A percentile compares a stretch with the other conserved stretches of the same genome.
Conservation (phyloP, 2,113 vertebrate species). For the Haemorhous mexicanus region DNA sequence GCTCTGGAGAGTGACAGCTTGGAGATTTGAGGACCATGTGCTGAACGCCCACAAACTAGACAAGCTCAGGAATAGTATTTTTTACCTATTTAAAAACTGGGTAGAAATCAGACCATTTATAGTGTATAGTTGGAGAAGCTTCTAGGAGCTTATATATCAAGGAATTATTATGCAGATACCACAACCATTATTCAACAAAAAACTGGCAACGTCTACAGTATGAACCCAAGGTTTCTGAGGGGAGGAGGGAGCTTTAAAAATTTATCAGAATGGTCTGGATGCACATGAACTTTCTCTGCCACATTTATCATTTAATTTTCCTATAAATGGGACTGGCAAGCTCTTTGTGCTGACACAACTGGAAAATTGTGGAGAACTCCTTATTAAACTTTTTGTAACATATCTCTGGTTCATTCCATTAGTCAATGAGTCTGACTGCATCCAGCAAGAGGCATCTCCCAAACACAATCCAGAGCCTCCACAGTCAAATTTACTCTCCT, state of each 20-base stretch:
- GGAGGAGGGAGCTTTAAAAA: neutral
- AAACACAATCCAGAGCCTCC: neutral
- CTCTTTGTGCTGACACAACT: conserved; percentile 9
- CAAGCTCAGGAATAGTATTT: neutral
- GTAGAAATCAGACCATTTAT: neutral
- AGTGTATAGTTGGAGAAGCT: neutral
- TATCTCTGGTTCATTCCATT: neutral
- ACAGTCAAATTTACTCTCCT: neutral
- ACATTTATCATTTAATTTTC: neutral
- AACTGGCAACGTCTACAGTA: neutral
- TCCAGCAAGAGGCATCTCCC: neutral
- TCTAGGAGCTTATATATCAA: neutral
- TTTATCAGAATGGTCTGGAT: neutral
- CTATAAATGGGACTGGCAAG: neutral
- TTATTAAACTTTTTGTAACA: neutral
- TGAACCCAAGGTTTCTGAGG: neutral
- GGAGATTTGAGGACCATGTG: neutral
- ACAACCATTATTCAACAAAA: neutral
- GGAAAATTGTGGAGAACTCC: neutral
- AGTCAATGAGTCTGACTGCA: neutral
- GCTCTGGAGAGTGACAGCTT: neutral
- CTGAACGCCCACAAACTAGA: neutral
- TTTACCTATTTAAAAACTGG: neutral
- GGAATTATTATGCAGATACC: neutral
- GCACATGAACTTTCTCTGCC: neutral